Base-by-base conservation (phyloP, 2,113 vertebrate genomes). In the Alethe castanea region DNA sequence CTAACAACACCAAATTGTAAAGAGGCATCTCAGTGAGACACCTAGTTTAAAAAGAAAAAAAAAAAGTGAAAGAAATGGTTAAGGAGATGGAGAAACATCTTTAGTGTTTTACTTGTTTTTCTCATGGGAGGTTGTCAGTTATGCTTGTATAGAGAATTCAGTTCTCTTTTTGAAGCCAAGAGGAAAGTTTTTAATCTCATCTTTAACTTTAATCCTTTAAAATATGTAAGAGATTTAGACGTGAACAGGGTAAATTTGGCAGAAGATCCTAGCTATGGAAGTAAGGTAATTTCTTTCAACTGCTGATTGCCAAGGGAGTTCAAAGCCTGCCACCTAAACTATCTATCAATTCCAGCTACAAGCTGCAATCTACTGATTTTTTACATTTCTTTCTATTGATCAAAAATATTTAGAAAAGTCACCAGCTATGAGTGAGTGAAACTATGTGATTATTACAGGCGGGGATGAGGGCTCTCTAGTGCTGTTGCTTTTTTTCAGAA, bases 121-220 rank as follows among this genome's bases (percentile, higher is more conserved):
- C 82, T 88, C 67, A 89, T 66, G 61, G 44, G 45, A 96, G 56
- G 50, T 60, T 97, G 97, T 96, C 95, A 95, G 64, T 97, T 95
- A 95, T 93, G 93, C 79, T 86, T 96, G 42, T 70, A 48, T 38
- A 88, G 94, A 97, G 90, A 96, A 96, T 97, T 96, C 65, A 81
- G 66, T 90, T 97, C 83, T 95, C 64, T 76, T 96, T 98, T 97
- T 98, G 97, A 98, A 98, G 98, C 95, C 92, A 96, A 94, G 86
- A 97, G 95, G 86, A 96, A 97, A 97, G 94, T 97, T 97, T 97
- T 97, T 97, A 98, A 98, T 98, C 98, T 98, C 96, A 96, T 97
- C 96, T 98, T 97, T 97, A 97, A 97, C 96, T 98, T 98, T 98
- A 98, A 98, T 98, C 97, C 97, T 97, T 97, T 97, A 97, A 98